Percentiles rank a stretch among this genome's conserved stretches.
phyloP scores from a whole-genome alignment of 2,888 invertebrate species.

The Acleris holmiana region DNA sequence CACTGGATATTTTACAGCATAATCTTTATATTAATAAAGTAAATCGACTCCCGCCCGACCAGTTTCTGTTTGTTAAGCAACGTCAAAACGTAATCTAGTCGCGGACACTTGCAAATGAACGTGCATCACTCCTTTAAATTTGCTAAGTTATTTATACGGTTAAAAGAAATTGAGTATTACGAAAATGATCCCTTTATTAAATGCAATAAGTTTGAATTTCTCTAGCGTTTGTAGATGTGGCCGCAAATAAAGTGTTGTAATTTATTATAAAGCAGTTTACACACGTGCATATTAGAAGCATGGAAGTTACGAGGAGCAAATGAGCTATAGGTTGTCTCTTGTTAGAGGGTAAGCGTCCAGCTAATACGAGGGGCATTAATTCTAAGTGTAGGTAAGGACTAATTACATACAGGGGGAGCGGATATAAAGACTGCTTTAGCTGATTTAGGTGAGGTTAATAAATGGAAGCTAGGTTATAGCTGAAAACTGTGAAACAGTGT shows the following conservation, averaged over 20 bases:
- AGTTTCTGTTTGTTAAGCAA: conserved; percentile 65
- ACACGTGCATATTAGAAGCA: conserved; percentile 16
- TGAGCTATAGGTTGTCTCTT: conserved; percentile 19
- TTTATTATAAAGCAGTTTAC: conserved; percentile 33
- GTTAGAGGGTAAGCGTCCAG: conserved; percentile 33
- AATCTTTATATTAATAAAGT: conserved; percentile 62
- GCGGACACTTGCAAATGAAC: conserved; percentile 71
- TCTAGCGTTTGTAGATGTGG: conserved; percentile 18
- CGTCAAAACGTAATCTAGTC: conserved; percentile 70
- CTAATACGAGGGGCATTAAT: conserved; percentile 31
- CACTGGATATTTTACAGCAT: conserved; percentile 43
- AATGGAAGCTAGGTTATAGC: too few species aligned
- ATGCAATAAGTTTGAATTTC: conserved; percentile 23
- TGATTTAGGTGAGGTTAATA: too few species aligned
- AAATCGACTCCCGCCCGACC: conserved; percentile 58
- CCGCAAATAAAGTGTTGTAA: conserved; percentile 30
- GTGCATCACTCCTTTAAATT: conserved; percentile 57
- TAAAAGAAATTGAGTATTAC: conserved; percentile 3
- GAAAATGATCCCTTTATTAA: conserved; percentile 25
- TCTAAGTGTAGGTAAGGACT: conserved; percentile 34
- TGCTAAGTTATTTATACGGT: conserved; percentile 27
- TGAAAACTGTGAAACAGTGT: too few species aligned
- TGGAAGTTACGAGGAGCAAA: conserved; percentile 19
- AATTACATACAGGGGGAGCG: conserved; percentile 27
- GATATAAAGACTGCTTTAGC: too few species aligned